A percentile compares a stretch with the other conserved stretches of the same genome.
Conservation (phyloP, 2,113 vertebrate genomes). For the Clarias magur region DNA sequence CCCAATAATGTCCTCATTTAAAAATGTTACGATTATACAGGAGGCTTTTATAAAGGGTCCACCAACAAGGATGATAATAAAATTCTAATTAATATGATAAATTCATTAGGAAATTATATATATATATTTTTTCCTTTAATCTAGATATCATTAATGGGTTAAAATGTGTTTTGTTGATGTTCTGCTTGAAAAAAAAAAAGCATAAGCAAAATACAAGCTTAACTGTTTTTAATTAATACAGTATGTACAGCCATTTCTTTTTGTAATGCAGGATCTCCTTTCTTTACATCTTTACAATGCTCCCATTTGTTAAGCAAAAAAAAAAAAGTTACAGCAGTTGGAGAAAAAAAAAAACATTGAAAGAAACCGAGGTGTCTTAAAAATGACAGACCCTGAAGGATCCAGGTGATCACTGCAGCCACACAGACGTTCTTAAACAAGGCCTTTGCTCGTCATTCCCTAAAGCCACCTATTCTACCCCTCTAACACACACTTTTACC, state of each 20-base stretch:
- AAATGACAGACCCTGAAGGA: slow-evolving; percentile 57
- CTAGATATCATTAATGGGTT: neutral
- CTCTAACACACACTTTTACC: neutral
- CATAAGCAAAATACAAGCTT: slow-evolving; percentile 64
- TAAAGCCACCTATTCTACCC: slow-evolving; percentile 11
- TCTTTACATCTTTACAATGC: slow-evolving; percentile 87
- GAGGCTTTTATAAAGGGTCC: neutral
- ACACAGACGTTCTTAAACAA: slow-evolving; percentile 51
- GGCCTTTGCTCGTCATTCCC: slow-evolving; percentile 44
- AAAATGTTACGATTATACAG: neutral
- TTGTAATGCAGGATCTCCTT: slow-evolving; percentile 83
- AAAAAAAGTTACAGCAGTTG: slow-evolving; percentile 72
- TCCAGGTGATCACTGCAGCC: slow-evolving; percentile 69
- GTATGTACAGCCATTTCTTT: slow-evolving; percentile 89
- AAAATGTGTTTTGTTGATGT: neutral
- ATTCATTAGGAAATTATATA: neutral
- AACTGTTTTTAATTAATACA: slow-evolving; percentile 83
- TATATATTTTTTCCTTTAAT: neutral
- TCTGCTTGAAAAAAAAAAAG: neutral
- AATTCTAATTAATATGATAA: neutral
- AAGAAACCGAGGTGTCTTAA: slow-evolving; percentile 29
- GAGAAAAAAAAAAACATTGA: slow-evolving; percentile 61
- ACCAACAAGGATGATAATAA: neutral
- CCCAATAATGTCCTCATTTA: neutral
- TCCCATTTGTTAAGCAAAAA: slow-evolving; percentile 76